Conservation (phyloP, 1,140 invertebrate species). For the Pogonomyrmex californicus region DNA sequence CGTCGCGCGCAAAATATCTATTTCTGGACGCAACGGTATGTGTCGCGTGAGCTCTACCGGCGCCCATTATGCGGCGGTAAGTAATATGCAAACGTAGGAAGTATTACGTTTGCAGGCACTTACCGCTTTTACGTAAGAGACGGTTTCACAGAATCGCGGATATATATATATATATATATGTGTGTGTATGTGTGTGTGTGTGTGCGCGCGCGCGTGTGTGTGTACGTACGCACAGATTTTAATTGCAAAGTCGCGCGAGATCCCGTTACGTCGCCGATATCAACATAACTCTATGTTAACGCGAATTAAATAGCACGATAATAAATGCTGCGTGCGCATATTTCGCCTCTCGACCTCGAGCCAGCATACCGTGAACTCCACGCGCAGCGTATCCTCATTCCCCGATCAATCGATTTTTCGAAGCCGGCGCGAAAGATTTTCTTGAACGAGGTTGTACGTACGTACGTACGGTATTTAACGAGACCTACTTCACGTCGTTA, state of each 20-base stretch:
- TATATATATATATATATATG: background rate
- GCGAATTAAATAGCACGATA: constrained; percentile 39
- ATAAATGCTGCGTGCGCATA: constrained; percentile 22
- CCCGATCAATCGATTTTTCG: constrained; percentile 9
- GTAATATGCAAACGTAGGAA: constrained; percentile 59
- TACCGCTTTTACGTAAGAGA: constrained; percentile 53
- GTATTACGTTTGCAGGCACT: constrained; percentile 47
- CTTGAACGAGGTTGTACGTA: background rate
- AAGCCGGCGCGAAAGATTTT: background rate
- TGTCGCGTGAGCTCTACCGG: constrained; percentile 45
- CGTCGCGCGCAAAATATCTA: constrained; percentile 2
- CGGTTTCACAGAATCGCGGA: constrained; percentile 31
- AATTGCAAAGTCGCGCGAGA: constrained; percentile 54
- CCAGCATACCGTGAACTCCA: background rate
- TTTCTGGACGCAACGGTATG: constrained; percentile 5
- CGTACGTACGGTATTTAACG: background rate
- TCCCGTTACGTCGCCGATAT: constrained; percentile 46
- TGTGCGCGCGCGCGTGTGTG: too few species aligned
- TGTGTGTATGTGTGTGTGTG: too few species aligned
- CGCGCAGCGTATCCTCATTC: background rate
- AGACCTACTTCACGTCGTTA: background rate
- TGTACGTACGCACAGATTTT: constrained; percentile 2
- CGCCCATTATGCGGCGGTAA: constrained; percentile 47
- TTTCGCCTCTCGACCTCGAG: constrained; percentile 32
- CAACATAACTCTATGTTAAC: constrained; percentile 13